Percentiles rank a stretch among this genome's conserved stretches.
phyloP scores from a whole-genome alignment of 1,140 invertebrate genomes.

The Drosophila erecta region DNA sequence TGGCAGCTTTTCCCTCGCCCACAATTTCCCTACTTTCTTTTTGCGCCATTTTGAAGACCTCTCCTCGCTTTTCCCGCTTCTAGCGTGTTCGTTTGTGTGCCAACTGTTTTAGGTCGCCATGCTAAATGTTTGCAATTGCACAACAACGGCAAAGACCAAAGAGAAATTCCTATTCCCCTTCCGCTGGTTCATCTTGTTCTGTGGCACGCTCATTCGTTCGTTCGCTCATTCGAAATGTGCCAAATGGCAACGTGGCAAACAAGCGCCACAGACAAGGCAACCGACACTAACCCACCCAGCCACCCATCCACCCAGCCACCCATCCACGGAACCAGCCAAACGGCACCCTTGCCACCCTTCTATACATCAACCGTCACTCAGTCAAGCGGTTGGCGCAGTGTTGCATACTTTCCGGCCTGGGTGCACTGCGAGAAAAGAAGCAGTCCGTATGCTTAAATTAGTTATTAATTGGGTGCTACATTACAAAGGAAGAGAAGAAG shows the following conservation, averaged over 20 bases:
- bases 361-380: constrained; percentile 46
- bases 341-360: background rate
- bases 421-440: constrained; percentile 25
- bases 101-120: constrained; percentile 52
- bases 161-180: constrained; percentile 27
- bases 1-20: background rate
- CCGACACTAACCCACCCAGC: constrained; percentile 21
- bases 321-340: background rate
- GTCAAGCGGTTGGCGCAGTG: constrained; percentile 64
- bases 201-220: constrained; percentile 35
- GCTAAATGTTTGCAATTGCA: constrained; percentile 54
- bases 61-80: background rate
- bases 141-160: constrained; percentile 39
- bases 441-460: background rate
- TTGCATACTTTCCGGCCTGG: constrained; percentile 69
- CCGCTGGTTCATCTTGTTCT: constrained; percentile 22
- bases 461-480: background rate
- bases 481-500: too few relatives aligned
- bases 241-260: constrained; percentile 62
- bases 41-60: constrained; percentile 3
- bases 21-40: background rate
- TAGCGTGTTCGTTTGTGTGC: constrained; percentile 36
- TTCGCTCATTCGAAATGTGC: constrained; percentile 52
- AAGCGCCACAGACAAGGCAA: constrained; percentile 53
- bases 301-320: background rate